Evolutionary conservation across 2,797 vertebrate genomes (phyloP).

Genomic region (Hybognathus amarus): DNA sequence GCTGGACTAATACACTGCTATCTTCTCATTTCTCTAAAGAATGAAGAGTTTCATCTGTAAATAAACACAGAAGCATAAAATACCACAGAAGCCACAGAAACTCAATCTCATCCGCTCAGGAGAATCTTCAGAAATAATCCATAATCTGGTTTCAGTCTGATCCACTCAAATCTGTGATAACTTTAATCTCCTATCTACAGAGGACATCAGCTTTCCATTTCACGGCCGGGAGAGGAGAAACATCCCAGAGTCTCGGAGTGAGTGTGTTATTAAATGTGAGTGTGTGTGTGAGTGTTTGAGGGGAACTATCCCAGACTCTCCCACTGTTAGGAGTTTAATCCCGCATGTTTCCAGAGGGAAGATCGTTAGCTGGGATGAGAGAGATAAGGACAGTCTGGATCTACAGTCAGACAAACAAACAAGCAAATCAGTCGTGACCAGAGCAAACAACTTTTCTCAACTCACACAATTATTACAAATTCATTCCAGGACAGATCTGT

Average conservation of each 20-base stretch:
- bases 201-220: conserved; percentile 62
- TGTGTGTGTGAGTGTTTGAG: not conserved
- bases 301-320: conserved; percentile 49
- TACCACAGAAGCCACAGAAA: conserved; percentile 64
- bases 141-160: conserved; percentile 77
- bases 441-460: not conserved
- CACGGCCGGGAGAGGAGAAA: not conserved
- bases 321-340: conserved; percentile 64
- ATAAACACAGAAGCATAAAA: conserved; percentile 1
- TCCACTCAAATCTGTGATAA: conserved; percentile 73
- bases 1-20: not conserved
- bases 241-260: conserved; percentile 46
- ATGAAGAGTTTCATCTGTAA: not conserved
- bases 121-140: conserved; percentile 63
- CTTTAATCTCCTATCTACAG: conserved; percentile 73
- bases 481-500: not conserved
- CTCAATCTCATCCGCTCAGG: conserved; percentile 64
- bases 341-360: conserved; percentile 58
- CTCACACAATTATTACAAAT: not conserved
- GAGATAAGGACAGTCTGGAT: conserved; percentile 63
- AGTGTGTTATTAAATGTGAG: no score
- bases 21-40: not conserved
- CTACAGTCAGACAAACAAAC: not conserved
- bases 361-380: conserved; percentile 73
- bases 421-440: not conserved